phyloP scores from a whole-genome alignment of 2,888 invertebrate genomes.

The Ennomos quercinarius region DNA sequence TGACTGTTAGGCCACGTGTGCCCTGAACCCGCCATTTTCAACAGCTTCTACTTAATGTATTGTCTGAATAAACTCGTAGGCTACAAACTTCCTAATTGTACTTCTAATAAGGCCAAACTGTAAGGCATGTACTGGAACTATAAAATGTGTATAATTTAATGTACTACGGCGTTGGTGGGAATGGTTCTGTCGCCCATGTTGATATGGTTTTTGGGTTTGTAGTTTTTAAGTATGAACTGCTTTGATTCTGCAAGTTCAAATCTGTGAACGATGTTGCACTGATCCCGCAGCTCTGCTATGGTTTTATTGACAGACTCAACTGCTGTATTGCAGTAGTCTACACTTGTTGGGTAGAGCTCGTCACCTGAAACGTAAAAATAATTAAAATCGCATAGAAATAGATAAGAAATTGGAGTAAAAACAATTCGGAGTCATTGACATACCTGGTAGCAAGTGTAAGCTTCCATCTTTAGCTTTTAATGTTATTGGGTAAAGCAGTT shows the following conservation, averaged over 20 bases:
- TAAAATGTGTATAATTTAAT: constrained; percentile 42
- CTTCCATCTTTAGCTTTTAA: constrained; percentile 85
- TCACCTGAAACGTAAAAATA: constrained; percentile 74
- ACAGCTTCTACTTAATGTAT: constrained; percentile 30
- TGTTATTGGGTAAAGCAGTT: constrained; percentile 82
- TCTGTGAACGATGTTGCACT: constrained; percentile 60
- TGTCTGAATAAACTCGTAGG: constrained; percentile 30
- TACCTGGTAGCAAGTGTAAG: constrained; percentile 87
- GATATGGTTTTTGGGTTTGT: constrained; percentile 66
- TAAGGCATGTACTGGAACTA: constrained; percentile 60
- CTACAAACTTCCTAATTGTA: constrained; percentile 44
- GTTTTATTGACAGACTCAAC: constrained; percentile 59
- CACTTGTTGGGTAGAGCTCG: constrained; percentile 70
- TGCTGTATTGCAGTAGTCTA: constrained; percentile 65
- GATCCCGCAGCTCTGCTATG: constrained; percentile 63
- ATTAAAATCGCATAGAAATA: constrained; percentile 6
- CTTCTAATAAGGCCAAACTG: constrained; percentile 66
- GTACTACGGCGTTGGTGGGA: constrained; percentile 44
- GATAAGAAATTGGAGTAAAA: neutral
- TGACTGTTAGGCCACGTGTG: constrained; percentile 95
- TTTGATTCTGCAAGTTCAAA: constrained; percentile 50
- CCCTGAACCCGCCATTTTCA: constrained; percentile 67
- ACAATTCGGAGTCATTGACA: neutral
- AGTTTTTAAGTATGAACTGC: constrained; percentile 61
- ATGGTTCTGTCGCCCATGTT: constrained; percentile 68